Conservation (phyloP, 2,888 invertebrate species). For the Philereme vetulata region DNA sequence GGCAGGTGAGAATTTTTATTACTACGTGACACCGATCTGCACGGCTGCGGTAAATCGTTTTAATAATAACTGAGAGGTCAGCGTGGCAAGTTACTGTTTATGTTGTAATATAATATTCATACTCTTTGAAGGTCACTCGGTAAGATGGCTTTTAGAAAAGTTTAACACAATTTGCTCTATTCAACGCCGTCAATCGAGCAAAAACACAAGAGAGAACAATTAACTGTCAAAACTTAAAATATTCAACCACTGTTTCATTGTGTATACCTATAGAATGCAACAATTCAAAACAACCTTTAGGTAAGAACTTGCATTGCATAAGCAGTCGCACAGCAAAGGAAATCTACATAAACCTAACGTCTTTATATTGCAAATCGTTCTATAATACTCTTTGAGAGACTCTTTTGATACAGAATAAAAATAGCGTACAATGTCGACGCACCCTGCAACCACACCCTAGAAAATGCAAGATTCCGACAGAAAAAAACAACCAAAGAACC, state of each 20-base stretch:
- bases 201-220: too few relatives aligned
- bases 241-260: too few relatives aligned
- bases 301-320: not conserved
- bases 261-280: too few relatives aligned
- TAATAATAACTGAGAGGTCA: conserved; percentile 1
- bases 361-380: conserved; percentile 30
- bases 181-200: too few relatives aligned
- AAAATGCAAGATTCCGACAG: conserved; percentile 33
- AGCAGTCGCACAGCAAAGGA: not conserved
- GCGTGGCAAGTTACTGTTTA: too few relatives aligned
- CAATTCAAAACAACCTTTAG: too few relatives aligned
- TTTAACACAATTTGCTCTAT: too few relatives aligned
- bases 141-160: too few relatives aligned
- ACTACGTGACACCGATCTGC: conserved; percentile 26
- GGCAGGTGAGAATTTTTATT: conserved; percentile 22
- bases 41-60: not conserved
- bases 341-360: conserved; percentile 7
- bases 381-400: conserved; percentile 53
- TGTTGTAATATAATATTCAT: too few relatives aligned
- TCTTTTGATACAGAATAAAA: conserved; percentile 17
- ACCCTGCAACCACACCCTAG: conserved; percentile 40
- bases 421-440: conserved; percentile 42
- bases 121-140: too few relatives aligned
- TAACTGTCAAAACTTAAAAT: too few relatives aligned
- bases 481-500: conserved; percentile 54